A percentile compares a stretch with the other conserved stretches of the same genome.
These are phyloP conservation scores for Melanocharis versteri DNA, from an alignment of 2,113 vertebrate genomes.

Conservation along the genomic window DNA sequence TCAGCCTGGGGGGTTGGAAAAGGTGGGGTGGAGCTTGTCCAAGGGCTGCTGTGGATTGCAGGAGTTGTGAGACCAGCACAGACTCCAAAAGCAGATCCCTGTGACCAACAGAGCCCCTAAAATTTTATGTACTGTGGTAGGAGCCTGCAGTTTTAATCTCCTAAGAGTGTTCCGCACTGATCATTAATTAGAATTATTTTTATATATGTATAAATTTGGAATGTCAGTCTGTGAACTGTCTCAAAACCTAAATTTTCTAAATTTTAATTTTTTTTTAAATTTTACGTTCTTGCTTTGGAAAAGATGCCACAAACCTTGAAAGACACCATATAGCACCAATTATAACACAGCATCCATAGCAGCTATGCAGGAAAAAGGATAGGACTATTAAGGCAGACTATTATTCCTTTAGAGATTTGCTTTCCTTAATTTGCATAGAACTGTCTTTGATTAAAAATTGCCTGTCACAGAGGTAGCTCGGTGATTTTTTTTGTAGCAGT, in stretches of 20 bases:
- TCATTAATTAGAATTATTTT: background rate
- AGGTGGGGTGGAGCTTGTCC: background rate
- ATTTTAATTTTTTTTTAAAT: background rate
- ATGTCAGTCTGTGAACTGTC: background rate
- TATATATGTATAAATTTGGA: background rate
- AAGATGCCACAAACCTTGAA: background rate
- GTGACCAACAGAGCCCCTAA: background rate
- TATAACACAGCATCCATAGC: background rate
- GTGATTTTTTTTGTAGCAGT: background rate
- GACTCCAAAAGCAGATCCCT: background rate
- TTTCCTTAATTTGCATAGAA: constrained; percentile 3
- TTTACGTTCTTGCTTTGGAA: background rate
- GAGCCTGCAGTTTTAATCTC: background rate
- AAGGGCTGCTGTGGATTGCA: background rate
- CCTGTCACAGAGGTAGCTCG: background rate
- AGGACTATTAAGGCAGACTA: background rate
- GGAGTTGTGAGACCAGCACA: background rate
- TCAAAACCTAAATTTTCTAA: background rate
- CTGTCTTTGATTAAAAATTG: constrained; percentile 19
- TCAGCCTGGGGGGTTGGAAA: background rate
- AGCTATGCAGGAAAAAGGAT: background rate
- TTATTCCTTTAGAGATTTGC: background rate
- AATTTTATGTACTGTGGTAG: rapidly evolving
- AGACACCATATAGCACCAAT: background rate
- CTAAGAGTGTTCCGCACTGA: background rate